phyloP scores from a whole-genome alignment of 2,113 vertebrate genomes.

The Anoura caudifer region DNA sequence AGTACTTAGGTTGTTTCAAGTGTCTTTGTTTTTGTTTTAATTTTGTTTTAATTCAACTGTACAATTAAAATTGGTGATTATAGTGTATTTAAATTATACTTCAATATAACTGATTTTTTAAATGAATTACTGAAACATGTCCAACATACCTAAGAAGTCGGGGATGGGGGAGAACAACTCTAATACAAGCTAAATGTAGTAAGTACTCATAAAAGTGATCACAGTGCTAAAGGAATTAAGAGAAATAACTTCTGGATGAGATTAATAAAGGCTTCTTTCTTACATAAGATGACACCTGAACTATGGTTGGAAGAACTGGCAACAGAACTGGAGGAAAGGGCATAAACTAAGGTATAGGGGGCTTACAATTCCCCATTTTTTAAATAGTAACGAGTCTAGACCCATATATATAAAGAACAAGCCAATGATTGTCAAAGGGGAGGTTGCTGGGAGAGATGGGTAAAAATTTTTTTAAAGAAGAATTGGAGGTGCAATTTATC shows the following conservation, averaged over 20 bases:
- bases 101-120: neutral
- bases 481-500: slow-evolving; percentile 62
- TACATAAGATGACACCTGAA: neutral
- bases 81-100: neutral
- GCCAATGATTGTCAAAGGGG: neutral
- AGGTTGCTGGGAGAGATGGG: accelerated
- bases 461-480: neutral
- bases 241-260: neutral
- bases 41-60: neutral
- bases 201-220: neutral
- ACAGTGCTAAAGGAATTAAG: neutral
- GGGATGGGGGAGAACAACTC: neutral
- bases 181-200: neutral
- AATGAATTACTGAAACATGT: neutral
- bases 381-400: neutral
- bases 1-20: neutral
- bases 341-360: neutral
- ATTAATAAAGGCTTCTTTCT: neutral
- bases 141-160: neutral
- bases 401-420: neutral
- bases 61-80: neutral
- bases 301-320: neutral
- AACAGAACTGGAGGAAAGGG: neutral
- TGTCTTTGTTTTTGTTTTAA: neutral
- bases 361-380: neutral